These are phyloP conservation scores for Pseudoatta argentina DNA, from an alignment of 1,140 invertebrate genomes.

Conservation along the genomic window DNA sequence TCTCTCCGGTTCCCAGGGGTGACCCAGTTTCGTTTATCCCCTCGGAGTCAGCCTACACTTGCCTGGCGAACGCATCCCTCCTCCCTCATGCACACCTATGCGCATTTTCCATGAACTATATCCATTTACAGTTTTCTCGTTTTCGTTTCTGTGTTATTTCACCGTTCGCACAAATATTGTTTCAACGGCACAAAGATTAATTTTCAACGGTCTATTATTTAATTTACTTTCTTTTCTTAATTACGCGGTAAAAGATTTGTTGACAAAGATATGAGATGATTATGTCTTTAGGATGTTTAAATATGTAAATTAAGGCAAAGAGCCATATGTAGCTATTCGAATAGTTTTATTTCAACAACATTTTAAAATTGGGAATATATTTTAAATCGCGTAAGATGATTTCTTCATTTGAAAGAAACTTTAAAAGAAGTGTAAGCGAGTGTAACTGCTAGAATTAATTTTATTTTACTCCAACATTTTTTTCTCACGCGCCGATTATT, in stretches of 20 bases:
- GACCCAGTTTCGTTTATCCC: slow-evolving; percentile 79
- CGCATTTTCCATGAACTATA: slow-evolving; percentile 26
- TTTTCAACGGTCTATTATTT: background rate
- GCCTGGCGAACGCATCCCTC: slow-evolving; percentile 59
- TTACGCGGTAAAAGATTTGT: background rate
- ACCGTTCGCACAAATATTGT: background rate
- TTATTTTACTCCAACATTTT: background rate
- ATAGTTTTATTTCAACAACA: background rate
- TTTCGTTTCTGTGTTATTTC: background rate
- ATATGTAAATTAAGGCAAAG: background rate
- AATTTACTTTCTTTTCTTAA: background rate
- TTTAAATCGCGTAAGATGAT: background rate
- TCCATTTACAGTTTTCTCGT: slow-evolving; percentile 14
- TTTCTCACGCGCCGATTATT: background rate
- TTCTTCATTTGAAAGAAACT: background rate
- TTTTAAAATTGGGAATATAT: background rate
- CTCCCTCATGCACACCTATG: slow-evolving; percentile 52
- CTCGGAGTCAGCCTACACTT: slow-evolving; percentile 63
- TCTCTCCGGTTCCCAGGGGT: slow-evolving; percentile 71
- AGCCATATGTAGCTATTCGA: background rate
- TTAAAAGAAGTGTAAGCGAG: background rate
- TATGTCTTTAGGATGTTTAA: background rate
- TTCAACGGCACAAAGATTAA: background rate
- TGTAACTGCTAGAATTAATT: background rate
- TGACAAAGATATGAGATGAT: background rate